Conservation (phyloP, 2,797 vertebrate genomes). For the Microhierax caerulescens region DNA sequence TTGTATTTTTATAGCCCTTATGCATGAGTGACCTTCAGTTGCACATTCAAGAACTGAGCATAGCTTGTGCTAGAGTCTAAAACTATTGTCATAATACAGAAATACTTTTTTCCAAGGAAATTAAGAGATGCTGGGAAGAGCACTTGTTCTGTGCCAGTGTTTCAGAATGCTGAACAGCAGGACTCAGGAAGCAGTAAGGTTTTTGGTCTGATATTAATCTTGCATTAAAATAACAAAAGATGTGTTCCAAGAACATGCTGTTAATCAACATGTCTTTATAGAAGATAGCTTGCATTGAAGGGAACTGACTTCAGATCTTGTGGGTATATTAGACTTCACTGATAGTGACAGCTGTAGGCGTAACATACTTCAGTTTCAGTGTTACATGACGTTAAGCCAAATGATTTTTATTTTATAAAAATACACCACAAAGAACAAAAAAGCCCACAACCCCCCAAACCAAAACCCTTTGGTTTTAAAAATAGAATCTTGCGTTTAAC, state of each 20-base stretch:
- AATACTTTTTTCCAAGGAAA: not conserved
- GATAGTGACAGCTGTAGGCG: not conserved
- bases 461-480: not conserved
- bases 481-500: not conserved
- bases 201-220: not conserved
- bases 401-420: not conserved
- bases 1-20: not conserved
- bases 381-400: not conserved
- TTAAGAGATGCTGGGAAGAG: not conserved
- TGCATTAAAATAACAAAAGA: not conserved
- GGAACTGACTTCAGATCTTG: not conserved
- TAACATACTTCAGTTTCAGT: not conserved
- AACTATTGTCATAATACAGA: not conserved
- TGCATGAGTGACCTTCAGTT: not conserved
- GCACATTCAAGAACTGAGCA: not conserved
- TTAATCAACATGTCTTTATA: not conserved
- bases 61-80: not conserved
- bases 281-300: not conserved
- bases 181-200: not conserved
- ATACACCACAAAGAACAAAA: not conserved
- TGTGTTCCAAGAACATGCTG: slow-evolving; percentile 7
- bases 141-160: not conserved
- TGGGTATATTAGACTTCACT: not conserved
- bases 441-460: not conserved
- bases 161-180: slow-evolving; percentile 13